Evolutionary conservation across 2,888 invertebrate genomes (phyloP), one percentile per base, ranked within the genome.

Genomic region (Palloptera scutellata): DNA sequence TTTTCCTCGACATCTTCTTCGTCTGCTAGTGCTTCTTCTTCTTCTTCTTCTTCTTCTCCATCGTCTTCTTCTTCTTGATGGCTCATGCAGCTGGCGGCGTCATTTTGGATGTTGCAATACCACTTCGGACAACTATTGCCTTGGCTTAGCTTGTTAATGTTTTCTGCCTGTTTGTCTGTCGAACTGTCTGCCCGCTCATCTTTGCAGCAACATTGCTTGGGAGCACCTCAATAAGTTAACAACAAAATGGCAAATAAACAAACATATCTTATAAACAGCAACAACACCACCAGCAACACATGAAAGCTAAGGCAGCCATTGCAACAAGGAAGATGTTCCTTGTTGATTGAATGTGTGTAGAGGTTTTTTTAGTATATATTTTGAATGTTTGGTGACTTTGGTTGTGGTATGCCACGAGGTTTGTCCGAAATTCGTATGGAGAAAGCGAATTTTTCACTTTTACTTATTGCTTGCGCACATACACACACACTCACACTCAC

Each of bases 321-420:
- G 69, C 64, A 19, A 45, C 69, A 64, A 71, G 72, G 68, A 71
- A 74, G 74, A 74, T 74, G 74, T 69, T 74, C 74, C 74, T 73
- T 73, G 70, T 63, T 73, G 65, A 61, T 66, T 61, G 43, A 8
- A 30, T 42, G 51, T 17, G 41, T 48, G 58, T 17, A 40, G 57
- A 58, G 57, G 57, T 64, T 58, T 51, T 4, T 30, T 30, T 30
- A 4, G 30, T 30, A 4, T 2, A 4, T 30, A 30, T 30, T 30
- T 4, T 2, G 30, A 30, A 30, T 30, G 2, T 30, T 30, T 30
- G n/a, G 42, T 12, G 52, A 17, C 52, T 5, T 15, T 13, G 4
- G 41, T n/a, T 41, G 30, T 57, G 45, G 60, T 20, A 30, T 19
- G 57, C 45, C 57, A 45, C 11, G 57, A 59, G 55, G 55, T 53